These are phyloP conservation scores for Intellagama lesueurii DNA, from an alignment of 2,797 vertebrate species.

Conservation along the genomic window DNA sequence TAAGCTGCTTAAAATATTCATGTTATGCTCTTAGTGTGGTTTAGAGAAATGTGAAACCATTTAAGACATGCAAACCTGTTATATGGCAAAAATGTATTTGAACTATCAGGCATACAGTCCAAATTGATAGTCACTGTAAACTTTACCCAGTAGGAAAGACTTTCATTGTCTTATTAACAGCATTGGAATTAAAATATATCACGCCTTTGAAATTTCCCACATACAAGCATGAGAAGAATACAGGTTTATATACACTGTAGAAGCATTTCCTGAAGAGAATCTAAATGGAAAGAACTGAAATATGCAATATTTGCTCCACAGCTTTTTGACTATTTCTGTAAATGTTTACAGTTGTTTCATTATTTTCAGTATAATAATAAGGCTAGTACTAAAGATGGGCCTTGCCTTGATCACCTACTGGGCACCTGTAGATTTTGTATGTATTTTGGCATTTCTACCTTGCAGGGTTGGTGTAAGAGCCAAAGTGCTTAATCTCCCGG, in stretches of 20 bases:
- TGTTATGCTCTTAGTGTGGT: slow-evolving; percentile 87
- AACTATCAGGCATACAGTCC: slow-evolving; percentile 81
- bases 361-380: too few species aligned
- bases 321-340: too few species aligned
- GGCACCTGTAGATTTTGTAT: too few species aligned
- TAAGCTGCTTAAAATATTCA: slow-evolving; percentile 95
- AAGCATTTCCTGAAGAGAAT: slow-evolving; percentile 25
- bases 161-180: slow-evolving; percentile 66
- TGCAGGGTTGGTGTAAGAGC: too few species aligned
- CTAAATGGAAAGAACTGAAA: slow-evolving; percentile 10
- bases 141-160: slow-evolving; percentile 65
- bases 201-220: slow-evolving; percentile 57
- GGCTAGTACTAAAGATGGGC: too few species aligned
- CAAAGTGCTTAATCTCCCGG: too few species aligned
- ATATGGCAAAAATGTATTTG: slow-evolving; percentile 79
- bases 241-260: slow-evolving; percentile 39
- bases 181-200: slow-evolving; percentile 53
- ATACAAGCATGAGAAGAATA: neutral
- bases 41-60: slow-evolving; percentile 88
- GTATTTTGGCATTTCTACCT: too few species aligned
- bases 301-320: neutral
- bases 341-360: too few species aligned
- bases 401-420: too few species aligned
- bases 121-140: slow-evolving; percentile 68
- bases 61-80: slow-evolving; percentile 83